Percentiles rank a stretch among this genome's conserved stretches.
These are phyloP conservation scores for Mandrillus leucophaeus DNA, from an alignment of 2,113 vertebrate species.

Conservation along the genomic window DNA sequence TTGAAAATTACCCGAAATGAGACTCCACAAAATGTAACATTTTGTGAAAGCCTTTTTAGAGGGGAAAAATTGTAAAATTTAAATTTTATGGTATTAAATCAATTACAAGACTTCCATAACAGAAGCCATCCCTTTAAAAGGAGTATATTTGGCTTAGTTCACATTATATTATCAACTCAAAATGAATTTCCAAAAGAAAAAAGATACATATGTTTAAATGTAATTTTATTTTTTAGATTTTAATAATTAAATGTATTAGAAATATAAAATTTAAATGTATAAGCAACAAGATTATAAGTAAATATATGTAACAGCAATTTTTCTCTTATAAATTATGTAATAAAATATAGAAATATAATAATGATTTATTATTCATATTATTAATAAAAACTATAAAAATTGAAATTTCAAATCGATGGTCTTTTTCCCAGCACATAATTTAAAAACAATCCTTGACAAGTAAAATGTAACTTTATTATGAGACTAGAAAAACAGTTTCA, in stretches of 20 bases:
- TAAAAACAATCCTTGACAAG: neutral
- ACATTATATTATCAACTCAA: neutral
- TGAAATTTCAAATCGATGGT: neutral
- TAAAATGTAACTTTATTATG: neutral
- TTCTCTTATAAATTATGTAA: neutral
- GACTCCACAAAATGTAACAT: neutral
- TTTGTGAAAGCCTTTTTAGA: neutral
- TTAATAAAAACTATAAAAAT: neutral
- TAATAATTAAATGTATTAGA: neutral
- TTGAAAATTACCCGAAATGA: neutral
- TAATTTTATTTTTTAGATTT: neutral
- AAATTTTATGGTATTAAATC: slow-evolving; percentile 25
- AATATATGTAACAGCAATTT: neutral
- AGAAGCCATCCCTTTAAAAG: neutral
- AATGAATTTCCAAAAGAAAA: neutral
- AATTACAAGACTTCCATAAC: neutral
- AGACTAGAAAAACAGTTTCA: slow-evolving; percentile 25
- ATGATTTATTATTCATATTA: slow-evolving; percentile 4
- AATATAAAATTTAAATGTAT: neutral
- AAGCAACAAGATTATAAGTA: neutral
- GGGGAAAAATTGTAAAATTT: neutral
- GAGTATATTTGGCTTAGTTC: neutral
- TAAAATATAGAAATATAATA: neutral
- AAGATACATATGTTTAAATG: neutral
- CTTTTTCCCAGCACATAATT: neutral